A percentile compares a stretch with the other conserved stretches of the same genome.
Evolutionary conservation across 2,888 invertebrate species (phyloP).

Genomic region (Pasiphila rectangulata): DNA sequence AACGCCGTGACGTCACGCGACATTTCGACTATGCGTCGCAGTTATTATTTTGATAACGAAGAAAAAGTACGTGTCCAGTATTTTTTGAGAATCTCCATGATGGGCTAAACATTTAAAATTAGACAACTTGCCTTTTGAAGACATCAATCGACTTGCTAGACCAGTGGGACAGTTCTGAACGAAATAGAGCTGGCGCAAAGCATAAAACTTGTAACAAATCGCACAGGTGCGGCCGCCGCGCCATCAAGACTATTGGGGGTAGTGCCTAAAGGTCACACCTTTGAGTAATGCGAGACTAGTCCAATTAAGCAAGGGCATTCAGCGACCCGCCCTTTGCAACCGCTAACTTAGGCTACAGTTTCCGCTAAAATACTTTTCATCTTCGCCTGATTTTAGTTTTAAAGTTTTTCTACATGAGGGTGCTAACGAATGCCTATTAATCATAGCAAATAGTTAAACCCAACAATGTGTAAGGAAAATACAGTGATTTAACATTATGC

Average conservation of each 20-base stretch:
- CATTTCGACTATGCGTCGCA: too few species aligned
- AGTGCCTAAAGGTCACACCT: constrained; percentile 56
- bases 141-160: constrained; percentile 21
- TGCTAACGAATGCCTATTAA: background rate
- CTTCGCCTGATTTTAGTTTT: background rate
- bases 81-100: too few species aligned
- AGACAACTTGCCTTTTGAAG: background rate
- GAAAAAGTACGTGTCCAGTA: too few species aligned
- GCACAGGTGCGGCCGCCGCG: constrained; percentile 47
- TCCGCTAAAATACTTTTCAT: constrained; percentile 13
- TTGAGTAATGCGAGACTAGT: constrained; percentile 51
- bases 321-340: constrained; percentile 34
- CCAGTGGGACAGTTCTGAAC: constrained; percentile 19
- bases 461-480: background rate
- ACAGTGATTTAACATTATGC: too few species aligned
- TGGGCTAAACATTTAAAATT: too few species aligned
- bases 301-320: constrained; percentile 50
- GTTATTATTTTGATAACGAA: too few species aligned
- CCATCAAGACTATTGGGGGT: constrained; percentile 48
- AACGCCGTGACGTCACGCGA: too few species aligned
- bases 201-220: constrained; percentile 33
- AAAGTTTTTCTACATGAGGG: background rate
- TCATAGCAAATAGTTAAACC: background rate
- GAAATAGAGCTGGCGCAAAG: constrained; percentile 23
- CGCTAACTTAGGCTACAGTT: constrained; percentile 28